Evolutionary conservation across 2,113 vertebrate species (phyloP), one percentile per base, ranked within the genome.

Genomic region (Saccopteryx bilineata): DNA sequence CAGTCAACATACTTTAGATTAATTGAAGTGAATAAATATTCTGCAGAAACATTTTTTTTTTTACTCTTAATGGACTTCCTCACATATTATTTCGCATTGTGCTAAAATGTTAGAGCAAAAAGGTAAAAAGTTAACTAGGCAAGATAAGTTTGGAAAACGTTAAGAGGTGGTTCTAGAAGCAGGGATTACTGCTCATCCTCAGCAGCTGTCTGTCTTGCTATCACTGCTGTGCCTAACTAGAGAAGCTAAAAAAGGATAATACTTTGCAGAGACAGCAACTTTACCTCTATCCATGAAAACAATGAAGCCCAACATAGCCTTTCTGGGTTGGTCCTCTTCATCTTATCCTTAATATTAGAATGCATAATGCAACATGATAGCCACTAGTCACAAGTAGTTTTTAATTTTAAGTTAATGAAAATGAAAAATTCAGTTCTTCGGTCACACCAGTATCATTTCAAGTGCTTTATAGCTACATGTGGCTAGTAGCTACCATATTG

Each of bases 361-460:
- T 91, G 13, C 4, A 12, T 46, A 75, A 79, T 69, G 50, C 63
- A 83, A 83, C 39, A 68, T 14, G 24, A 61, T n/a, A 76, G 26
- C 74, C 56, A 91, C 17, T 23, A 85, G 21, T 28, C n/a, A 82
- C 63, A 76, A 14, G 31, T 23, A 76, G 18, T 31, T 95, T 92
- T 65, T 76, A 83, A 94, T 69, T 69, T 93, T 60, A 94, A 93
- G 63, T 85, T 66, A 94, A 80, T 79, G 31, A 78, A 91, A 91
- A 89, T 79, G 15, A 82, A 93, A 88, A 88, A 31, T 72, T 88
- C 7, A 68, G 24, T 61, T 60, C 48, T 52, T 88, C 3, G 39
- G 48, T 83, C 65, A 93, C 23, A 90, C 46, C 61, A 60, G 61
- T 23, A 52, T 86, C 75, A 93, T 87, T 96, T 75, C 65, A 71